Percentiles rank a stretch among this genome's conserved stretches.
Evolutionary conservation across 2,888 invertebrate genomes (phyloP).

Genomic region (Ceramica pisi): DNA sequence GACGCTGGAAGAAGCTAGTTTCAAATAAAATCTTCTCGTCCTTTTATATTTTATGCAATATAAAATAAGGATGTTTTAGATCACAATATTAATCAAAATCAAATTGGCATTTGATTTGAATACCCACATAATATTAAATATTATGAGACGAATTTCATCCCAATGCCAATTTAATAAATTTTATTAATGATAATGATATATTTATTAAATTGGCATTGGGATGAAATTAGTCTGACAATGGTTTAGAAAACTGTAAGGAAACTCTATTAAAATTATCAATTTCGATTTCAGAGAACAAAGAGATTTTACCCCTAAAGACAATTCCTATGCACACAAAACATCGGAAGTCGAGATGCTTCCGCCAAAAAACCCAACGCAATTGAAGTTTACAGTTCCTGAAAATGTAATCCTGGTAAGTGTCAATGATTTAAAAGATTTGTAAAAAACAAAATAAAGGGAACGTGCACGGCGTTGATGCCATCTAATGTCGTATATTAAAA

Average conservation of each 20-base stretch:
- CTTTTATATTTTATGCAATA: neutral
- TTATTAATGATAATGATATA: too few species aligned
- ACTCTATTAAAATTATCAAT: neutral
- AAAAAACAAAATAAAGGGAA: too few species aligned
- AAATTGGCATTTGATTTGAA: neutral
- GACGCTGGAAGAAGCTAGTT: too few species aligned
- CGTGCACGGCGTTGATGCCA: too few species aligned
- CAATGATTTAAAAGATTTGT: too few species aligned
- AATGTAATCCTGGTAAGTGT: slow-evolving; percentile 78
- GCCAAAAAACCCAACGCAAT: slow-evolving; percentile 79
- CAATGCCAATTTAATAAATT: too few species aligned
- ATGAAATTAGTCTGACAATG: neutral
- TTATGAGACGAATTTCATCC: too few species aligned
- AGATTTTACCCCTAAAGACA: slow-evolving; percentile 78
- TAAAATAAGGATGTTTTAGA: too few species aligned
- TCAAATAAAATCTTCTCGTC: neutral
- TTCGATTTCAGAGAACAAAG: slow-evolving; percentile 80
- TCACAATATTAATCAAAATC: neutral
- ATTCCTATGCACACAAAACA: slow-evolving; percentile 73
- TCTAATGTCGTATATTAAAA: too few species aligned
- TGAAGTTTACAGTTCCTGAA: slow-evolving; percentile 84
- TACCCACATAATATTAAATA: too few species aligned
- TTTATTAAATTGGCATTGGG: neutral
- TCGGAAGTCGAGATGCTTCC: slow-evolving; percentile 77
- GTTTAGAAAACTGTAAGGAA: neutral